phyloP scores from a whole-genome alignment of 2,797 vertebrate species.

The Siniperca obscura region DNA sequence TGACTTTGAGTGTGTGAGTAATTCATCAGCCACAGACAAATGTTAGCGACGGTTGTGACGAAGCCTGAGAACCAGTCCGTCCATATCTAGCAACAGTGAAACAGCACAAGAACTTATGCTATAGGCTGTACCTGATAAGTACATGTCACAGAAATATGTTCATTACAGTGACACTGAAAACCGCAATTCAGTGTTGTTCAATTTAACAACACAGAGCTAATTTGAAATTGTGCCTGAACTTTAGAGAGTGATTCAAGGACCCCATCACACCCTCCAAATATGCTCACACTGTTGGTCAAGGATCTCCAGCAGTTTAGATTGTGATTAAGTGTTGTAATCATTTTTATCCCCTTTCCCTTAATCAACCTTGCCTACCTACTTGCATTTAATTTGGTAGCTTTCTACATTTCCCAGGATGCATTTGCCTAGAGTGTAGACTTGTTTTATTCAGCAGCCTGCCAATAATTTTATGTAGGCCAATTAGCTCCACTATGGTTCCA shows the following conservation, averaged over 20 bases:
- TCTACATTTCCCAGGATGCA: slow-evolving; percentile 52
- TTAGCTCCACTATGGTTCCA: slow-evolving; percentile 28
- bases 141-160: background rate
- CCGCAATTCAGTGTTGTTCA: slow-evolving; percentile 4
- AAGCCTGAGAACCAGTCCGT: background rate
- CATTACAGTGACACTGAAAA: background rate
- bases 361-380: slow-evolving; percentile 24
- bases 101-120: background rate
- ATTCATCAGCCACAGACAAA: slow-evolving; percentile 5
- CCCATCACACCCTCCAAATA: slow-evolving; percentile 19
- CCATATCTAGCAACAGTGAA: background rate
- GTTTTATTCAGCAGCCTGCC: slow-evolving; percentile 46
- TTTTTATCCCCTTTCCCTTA: slow-evolving; percentile 20
- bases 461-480: slow-evolving; percentile 63
- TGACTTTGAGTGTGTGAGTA: slow-evolving; percentile 15
- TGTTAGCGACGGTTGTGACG: background rate
- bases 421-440: slow-evolving; percentile 17
- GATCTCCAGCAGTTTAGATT: slow-evolving; percentile 38
- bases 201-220: slow-evolving; percentile 1
- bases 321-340: slow-evolving; percentile 50
- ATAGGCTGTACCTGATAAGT: background rate
- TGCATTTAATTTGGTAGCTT: slow-evolving; percentile 43
- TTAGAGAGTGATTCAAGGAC: slow-evolving; percentile 40
- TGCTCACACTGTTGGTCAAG: slow-evolving; percentile 38
- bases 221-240: slow-evolving; percentile 27